Evolutionary conservation across 1,140 invertebrate species (phyloP), one percentile per base, ranked within the genome.

Genomic region (Drosophila sturtevanti): DNA sequence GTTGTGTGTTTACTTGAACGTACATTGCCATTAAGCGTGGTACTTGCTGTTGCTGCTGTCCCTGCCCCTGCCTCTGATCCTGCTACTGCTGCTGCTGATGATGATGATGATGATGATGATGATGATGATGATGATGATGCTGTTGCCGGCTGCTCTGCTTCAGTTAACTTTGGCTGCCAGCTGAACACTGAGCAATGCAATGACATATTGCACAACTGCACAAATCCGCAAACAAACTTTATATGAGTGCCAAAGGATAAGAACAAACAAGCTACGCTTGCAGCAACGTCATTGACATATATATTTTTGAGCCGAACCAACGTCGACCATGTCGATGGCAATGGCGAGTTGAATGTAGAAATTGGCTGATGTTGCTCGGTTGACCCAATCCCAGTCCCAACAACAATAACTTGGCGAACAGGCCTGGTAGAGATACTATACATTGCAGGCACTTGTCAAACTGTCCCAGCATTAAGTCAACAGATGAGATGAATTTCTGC

Each of bases 141-240:
- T 11, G 41, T 16, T 48, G 41, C 9, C 48, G 1, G 3, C 48
- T 1, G 3, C 41, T 58, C 58, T 72, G 60, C 59, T 55, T 76
- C 51, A 75, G 41, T 21, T 48, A 18, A 18, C 41, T 48, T 48
- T 48, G 41, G 41, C 58, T 67, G 27, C 41, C 37, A 56, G 41
- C 72, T 63, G 63, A 37, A 63, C 63, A 74, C 59, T 66, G 71
- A 60, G 34, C 63, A 75, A 21, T 55, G 85, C 84, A 89, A 84
- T 89, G 84, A 89, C 84, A 89, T 89, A 89, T 89, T 89, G 84
- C 84, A 63, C 41, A 48, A 48, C 84, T 89, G 84, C 79, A 89
- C 84, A 89, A 89, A 89, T 89, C 84, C 84, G 84, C 84, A 89
- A 89, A 89, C 84, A 89, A 89, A 89, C 84, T 89, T 79, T 89